These are phyloP conservation scores for Brachylomia viminalis DNA, from an alignment of 2,888 invertebrate species.

Conservation along the genomic window DNA sequence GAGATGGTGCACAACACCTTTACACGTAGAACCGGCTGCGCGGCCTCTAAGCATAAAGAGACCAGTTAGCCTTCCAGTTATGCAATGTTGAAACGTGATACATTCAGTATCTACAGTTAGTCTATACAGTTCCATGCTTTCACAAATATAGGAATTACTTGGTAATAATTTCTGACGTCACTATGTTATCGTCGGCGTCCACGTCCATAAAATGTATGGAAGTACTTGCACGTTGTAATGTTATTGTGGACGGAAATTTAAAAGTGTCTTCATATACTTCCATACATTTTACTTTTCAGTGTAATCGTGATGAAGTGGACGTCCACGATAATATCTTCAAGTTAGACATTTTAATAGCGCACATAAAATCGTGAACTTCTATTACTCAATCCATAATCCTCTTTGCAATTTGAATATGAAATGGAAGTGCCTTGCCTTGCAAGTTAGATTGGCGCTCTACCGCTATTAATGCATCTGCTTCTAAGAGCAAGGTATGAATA, in stretches of 20 bases:
- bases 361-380: constrained; percentile 16
- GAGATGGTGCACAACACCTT: constrained; percentile 42
- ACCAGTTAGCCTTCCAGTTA: constrained; percentile 70
- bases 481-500: neutral
- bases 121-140: constrained; percentile 39
- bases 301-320: too few species aligned
- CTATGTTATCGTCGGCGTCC: too few species aligned
- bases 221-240: too few species aligned
- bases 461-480: neutral
- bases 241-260: too few species aligned
- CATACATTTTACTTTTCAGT: too few species aligned
- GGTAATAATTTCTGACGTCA: too few species aligned
- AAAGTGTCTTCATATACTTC: too few species aligned
- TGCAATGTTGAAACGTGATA: constrained; percentile 60
- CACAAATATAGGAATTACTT: too few species aligned
- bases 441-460: neutral
- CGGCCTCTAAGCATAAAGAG: constrained; percentile 64
- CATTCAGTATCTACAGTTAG: constrained; percentile 36
- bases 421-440: neutral
- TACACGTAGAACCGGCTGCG: constrained; percentile 47
- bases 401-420: constrained; percentile 15
- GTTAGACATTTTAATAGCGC: too few species aligned
- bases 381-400: constrained; percentile 25
- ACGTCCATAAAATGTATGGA: too few species aligned
- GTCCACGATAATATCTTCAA: too few species aligned